Evolutionary conservation across 1,140 invertebrate species (phyloP).

Genomic region (Drosophila tristis): DNA sequence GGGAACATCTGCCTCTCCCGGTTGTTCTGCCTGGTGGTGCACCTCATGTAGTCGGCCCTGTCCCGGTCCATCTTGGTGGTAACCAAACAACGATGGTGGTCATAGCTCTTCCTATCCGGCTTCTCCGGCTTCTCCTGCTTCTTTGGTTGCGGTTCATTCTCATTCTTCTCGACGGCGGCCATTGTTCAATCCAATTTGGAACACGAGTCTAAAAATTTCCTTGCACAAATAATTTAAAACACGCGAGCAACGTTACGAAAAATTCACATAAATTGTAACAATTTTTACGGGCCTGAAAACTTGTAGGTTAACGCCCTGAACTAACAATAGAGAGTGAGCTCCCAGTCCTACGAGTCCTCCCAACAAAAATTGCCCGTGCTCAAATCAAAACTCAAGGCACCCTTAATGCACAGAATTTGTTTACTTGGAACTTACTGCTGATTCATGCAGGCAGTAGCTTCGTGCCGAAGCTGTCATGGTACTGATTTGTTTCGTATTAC

Average conservation of each 20-base stretch:
- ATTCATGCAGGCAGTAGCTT: no score
- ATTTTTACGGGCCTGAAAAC: slow-evolving; percentile 45
- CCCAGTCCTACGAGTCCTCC: neutral
- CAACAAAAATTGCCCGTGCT: neutral
- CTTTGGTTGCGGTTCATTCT: neutral
- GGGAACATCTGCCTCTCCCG: slow-evolving; percentile 18
- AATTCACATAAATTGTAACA: slow-evolving; percentile 48
- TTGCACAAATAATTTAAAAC: slow-evolving; percentile 51
- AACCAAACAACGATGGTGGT: slow-evolving; percentile 40
- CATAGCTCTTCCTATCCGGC: slow-evolving; percentile 18
- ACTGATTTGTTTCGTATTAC: no score
- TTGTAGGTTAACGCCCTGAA: slow-evolving; percentile 61
- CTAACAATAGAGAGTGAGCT: slow-evolving; percentile 66
- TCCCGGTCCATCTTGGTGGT: slow-evolving; percentile 27
- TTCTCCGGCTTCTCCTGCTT: slow-evolving; percentile 7
- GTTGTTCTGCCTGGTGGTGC: slow-evolving; percentile 31
- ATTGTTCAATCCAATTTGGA: neutral
- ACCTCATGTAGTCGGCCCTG: slow-evolving; percentile 48
- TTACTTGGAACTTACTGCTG: no score
- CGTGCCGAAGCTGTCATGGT: no score
- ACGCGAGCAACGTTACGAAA: slow-evolving; percentile 21
- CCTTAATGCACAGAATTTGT: slow-evolving; percentile 1
- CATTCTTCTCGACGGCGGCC: neutral
- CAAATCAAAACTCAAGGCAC: slow-evolving; percentile 19
- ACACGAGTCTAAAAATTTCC: slow-evolving; percentile 7